Base-by-base conservation (phyloP, 2,113 vertebrate species). In the Myotis brandtii region DNA sequence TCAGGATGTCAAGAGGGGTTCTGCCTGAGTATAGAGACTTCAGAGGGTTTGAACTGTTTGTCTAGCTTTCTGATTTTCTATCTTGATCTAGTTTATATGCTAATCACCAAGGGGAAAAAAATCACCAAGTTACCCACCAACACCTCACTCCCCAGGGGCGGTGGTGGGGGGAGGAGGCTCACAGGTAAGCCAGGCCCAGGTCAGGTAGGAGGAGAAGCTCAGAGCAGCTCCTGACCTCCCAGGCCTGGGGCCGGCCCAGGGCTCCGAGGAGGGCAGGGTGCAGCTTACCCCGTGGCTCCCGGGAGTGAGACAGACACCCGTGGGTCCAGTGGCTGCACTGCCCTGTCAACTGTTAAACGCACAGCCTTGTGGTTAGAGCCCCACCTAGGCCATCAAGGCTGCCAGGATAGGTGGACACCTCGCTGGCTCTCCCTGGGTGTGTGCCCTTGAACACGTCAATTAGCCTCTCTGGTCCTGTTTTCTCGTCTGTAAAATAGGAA, bases 401-500 rank as follows among this genome's bases (percentile, higher is more conserved):
- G 62, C 69, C 59, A n/a, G 34, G 14, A 6, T 3, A 87, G 52
- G 17, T n/a, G 75, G 86, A 56, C 87, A 43, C 20, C 5, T 30
- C 0, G 2, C 76, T 48, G 40, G 9, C 4, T 21, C 77, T 75
- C 46, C 64, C 79, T 67, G 83, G 70, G 93, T 5, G 5, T 85
- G 81, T 95, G 87, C 94, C 84, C 70, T 69, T 75, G 2, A 76
- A 80, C 82, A 43, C 50, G 89, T 70, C 93, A 50, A 56, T 80
- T 80, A 92, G 86, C 84, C 83, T 84, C 89, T 84, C 52, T 77
- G 40, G 9, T 77, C 30, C 64, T 93, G 73, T 27, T 80, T 93
- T 34, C 69, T 93, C 67, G 48, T 91, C 91, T 70, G 48, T 84
- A 89, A 91, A 95, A 82, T 25, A 85, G 82, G 91, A 97, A 73